Conservation (phyloP, 2,113 vertebrate genomes). For the Oncorhynchus clarkii region DNA sequence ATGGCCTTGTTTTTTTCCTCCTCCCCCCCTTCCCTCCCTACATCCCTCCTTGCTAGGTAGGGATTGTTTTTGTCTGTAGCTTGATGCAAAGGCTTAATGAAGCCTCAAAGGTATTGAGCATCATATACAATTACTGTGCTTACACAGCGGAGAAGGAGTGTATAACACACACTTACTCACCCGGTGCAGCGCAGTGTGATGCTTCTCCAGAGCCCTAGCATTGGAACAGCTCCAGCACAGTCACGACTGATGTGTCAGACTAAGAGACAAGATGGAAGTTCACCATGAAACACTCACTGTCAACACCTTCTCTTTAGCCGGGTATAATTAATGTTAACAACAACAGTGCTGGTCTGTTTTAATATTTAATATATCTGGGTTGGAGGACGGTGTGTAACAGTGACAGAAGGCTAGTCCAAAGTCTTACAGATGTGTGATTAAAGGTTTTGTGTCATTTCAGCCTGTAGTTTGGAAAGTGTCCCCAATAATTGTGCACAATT, state of each 20-base stretch:
- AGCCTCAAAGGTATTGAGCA: conserved; percentile 56
- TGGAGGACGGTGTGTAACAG: no score
- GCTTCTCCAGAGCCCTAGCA: background rate
- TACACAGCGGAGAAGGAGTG: conserved; percentile 47
- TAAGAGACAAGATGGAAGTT: background rate
- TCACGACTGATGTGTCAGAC: background rate
- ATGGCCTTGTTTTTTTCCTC: no score
- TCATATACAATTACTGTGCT: conserved; percentile 56
- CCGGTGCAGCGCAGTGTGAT: background rate
- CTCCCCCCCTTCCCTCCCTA: background rate
- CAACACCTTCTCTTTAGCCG: background rate
- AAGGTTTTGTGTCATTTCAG: no score
- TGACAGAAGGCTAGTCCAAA: no score
- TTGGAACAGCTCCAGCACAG: background rate
- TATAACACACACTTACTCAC: conserved; percentile 4
- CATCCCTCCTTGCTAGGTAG: conserved; percentile 12
- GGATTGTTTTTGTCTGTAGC: conserved; percentile 39
- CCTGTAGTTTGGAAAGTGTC: no score
- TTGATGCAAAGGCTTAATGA: conserved; percentile 59
- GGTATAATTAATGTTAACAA: background rate
- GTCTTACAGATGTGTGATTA: no score
- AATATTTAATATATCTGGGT: background rate
- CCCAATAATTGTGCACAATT: no score
- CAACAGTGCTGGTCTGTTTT: background rate
- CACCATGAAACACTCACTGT: background rate